These are phyloP conservation scores for Eupithecia centaureata DNA, from an alignment of 2,888 invertebrate species.

Conservation along the genomic window DNA sequence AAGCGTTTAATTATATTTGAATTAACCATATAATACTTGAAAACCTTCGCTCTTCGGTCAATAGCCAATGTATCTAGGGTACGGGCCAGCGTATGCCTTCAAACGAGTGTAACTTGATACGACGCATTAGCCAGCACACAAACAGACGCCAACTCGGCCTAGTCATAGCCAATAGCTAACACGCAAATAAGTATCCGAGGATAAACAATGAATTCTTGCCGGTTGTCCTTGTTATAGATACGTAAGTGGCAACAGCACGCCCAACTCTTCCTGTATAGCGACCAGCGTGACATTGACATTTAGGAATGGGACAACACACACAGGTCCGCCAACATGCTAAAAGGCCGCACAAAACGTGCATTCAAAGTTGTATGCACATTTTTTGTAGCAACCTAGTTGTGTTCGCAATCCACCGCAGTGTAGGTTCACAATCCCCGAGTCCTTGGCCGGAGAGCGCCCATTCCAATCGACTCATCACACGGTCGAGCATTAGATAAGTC, in stretches of 20 bases:
- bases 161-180: conserved; percentile 31
- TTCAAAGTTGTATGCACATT: conserved; percentile 52
- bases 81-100: conserved; percentile 42
- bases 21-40: conserved; percentile 13
- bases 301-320: conserved; percentile 46
- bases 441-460: conserved; percentile 69
- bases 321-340: conserved; percentile 53
- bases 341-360: conserved; percentile 51
- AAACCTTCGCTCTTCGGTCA: conserved; percentile 34
- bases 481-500: conserved; percentile 27
- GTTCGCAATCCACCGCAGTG: conserved; percentile 53
- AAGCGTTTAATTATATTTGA: not conserved
- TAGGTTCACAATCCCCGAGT: conserved; percentile 61
- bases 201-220: conserved; percentile 48
- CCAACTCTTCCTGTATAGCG: conserved; percentile 70
- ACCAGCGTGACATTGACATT: conserved; percentile 76
- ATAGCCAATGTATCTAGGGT: conserved; percentile 49
- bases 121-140: conserved; percentile 26
- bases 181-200: conserved; percentile 32
- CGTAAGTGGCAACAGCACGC: conserved; percentile 53
- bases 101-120: conserved; percentile 44
- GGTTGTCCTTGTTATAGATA: conserved; percentile 66
- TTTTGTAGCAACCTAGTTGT: conserved; percentile 50
- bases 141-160: conserved; percentile 38
- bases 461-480: conserved; percentile 58